These are phyloP conservation scores for Syrista parreyssii DNA, from an alignment of 2,888 invertebrate species.

Conservation along the genomic window DNA sequence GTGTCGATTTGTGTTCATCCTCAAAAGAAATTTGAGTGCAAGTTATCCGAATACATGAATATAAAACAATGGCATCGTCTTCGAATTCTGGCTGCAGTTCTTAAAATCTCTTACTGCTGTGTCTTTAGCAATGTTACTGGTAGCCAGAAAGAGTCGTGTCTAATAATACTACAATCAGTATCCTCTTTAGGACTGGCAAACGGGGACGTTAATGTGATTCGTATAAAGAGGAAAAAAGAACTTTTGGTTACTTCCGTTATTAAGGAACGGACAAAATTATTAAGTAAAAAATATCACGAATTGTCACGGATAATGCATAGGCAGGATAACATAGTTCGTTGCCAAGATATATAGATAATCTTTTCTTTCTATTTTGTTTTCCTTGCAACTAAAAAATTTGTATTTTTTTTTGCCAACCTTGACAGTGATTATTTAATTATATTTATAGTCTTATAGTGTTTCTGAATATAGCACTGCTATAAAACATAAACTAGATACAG, in stretches of 20 bases:
- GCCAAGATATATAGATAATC: neutral
- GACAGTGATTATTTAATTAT: neutral
- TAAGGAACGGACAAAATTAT: neutral
- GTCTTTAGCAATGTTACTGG: neutral
- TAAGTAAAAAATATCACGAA: neutral
- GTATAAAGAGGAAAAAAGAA: neutral
- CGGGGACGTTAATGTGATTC: neutral
- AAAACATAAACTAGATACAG: too few relatives aligned
- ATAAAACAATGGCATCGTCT: neutral
- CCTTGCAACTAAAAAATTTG: neutral
- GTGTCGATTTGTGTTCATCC: neutral
- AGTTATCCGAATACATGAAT: neutral
- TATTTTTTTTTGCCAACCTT: neutral
- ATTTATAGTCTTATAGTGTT: neutral
- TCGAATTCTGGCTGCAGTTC: neutral
- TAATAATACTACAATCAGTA: neutral
- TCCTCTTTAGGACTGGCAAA: neutral
- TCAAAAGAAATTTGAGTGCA: neutral
- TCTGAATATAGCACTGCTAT: neutral
- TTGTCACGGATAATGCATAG: neutral
- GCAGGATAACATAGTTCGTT: neutral
- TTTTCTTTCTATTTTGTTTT: neutral
- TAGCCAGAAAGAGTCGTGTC: neutral
- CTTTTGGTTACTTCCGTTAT: neutral
- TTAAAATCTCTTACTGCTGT: neutral